Evolutionary conservation across 2,113 vertebrate species (phyloP).

Genomic region (Stegostoma tigrinum): DNA sequence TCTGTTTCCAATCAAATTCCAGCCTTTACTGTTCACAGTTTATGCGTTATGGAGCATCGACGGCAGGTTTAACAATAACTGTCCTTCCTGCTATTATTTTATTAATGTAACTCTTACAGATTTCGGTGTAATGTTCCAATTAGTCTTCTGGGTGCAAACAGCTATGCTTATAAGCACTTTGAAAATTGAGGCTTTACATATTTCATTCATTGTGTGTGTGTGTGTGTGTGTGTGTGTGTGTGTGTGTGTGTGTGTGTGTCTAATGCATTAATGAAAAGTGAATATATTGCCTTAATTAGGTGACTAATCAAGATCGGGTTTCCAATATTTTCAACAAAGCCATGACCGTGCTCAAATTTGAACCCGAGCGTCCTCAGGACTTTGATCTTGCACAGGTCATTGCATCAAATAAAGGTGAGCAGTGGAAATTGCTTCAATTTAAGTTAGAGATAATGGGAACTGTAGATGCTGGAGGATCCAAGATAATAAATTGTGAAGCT

Average conservation of each 20-base stretch:
- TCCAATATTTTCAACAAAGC: slow-evolving; percentile 77
- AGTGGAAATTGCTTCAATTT: neutral
- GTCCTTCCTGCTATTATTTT: neutral
- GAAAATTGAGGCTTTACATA: no score
- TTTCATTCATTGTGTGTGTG: no score
- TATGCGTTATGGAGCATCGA: neutral
- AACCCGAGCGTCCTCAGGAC: slow-evolving; percentile 61
- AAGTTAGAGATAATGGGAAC: no score
- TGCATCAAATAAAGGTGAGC: slow-evolving; percentile 79
- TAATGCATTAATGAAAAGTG: neutral
- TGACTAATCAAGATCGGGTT: slow-evolving; percentile 88
- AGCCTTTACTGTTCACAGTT: neutral
- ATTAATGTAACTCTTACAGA: neutral
- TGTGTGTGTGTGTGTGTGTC: no score
- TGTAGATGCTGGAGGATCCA: no score
- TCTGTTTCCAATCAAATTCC: neutral
- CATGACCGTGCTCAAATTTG: slow-evolving; percentile 83
- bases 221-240: no score
- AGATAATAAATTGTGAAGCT: no score
- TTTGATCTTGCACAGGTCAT: slow-evolving; percentile 89
- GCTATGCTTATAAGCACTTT: neutral
- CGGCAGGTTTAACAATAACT: neutral
- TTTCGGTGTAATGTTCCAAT: neutral
- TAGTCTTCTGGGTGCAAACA: neutral
- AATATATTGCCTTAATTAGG: slow-evolving; percentile 51